Conservation (phyloP, 2,113 vertebrate genomes). For the Monarcha castaneiventris region DNA sequence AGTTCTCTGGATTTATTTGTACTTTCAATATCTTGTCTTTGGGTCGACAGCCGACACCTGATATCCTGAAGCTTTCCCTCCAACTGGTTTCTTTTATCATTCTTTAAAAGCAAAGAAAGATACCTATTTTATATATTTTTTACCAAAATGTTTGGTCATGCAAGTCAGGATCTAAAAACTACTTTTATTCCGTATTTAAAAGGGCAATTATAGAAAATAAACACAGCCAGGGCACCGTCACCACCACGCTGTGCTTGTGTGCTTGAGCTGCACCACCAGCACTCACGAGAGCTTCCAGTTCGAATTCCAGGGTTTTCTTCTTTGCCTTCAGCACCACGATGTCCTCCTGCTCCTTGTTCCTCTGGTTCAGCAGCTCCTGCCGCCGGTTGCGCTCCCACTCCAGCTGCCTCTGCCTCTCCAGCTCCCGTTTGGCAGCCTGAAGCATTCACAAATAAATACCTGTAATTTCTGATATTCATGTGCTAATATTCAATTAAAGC, state of each 20-base stretch:
- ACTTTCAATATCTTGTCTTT: constrained; percentile 94
- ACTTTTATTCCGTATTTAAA: not conserved
- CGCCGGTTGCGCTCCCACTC: constrained; percentile 96
- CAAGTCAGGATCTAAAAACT: not conserved
- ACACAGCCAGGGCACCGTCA: not conserved
- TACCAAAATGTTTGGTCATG: not conserved
- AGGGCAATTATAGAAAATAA: not conserved
- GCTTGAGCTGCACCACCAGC: not conserved
- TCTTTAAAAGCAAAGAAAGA: constrained; percentile 69
- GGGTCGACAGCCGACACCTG: constrained; percentile 86
- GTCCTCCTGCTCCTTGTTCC: constrained; percentile 95
- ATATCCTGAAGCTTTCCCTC: constrained; percentile 97
- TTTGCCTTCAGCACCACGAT: constrained; percentile 94
- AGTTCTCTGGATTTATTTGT: constrained; percentile 93
- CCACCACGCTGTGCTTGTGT: not conserved
- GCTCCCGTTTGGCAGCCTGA: constrained; percentile 92
- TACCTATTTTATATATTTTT: not conserved
- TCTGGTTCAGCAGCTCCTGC: constrained; percentile 93
- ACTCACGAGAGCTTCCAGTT: constrained; percentile 93
- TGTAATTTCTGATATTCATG: rapidly evolving
- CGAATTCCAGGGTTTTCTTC: constrained; percentile 97
- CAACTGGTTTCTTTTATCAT: constrained; percentile 93
- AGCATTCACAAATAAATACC: rapidly evolving
- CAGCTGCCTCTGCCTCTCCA: constrained; percentile 92
- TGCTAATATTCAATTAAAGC: not conserved